Base-by-base conservation (phyloP, 2,888 invertebrate genomes). In the Thereva nobilitata region DNA sequence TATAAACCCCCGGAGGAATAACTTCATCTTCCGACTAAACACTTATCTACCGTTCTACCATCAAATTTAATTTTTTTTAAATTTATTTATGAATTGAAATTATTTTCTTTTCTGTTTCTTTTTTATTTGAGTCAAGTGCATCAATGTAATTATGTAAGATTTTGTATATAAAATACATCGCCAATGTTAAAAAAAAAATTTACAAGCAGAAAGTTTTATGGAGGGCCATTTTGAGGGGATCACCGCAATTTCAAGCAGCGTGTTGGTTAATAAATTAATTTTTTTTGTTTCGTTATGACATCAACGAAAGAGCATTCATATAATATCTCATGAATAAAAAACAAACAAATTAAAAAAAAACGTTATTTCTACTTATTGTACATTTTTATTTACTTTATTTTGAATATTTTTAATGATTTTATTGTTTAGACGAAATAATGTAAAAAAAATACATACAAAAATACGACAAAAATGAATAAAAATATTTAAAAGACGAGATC, bases 1-100 rank as follows among this genome's bases (percentile, higher is more conserved):
- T 23, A 23, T 23, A 85, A 86, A 82, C 82, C 83, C 74, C 74
- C 78, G 72, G 63, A 67, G 75, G 68, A 73, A 67, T 72, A 73
- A 76, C 76, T 73, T 76, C 76, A 77, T 72, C 50, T 61, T 50
- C 61, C 49, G 61, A 61, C 50, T 41, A 41, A 50, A 61, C 61
- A 61, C 50, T 61, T 61, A 23, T 23, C 23, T 23, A 23, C 23
- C 23, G 23, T 10, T 63, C 55, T 12, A 59, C 44, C 61, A 55
- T 59, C 54, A 42, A 40, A 53, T 45, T 54, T 54, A 45, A 64
- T 54, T 64, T 54, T 64, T 45, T 64, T 54, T 64, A 56, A 55
- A 56, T 56, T 49, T 55, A 54, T 49, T 49, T 65, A 55, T 55
- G 9, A 4, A 34, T 56, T 55, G 49, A 49, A 44, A 38, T 65